phyloP scores from a whole-genome alignment of 2,888 invertebrate species.

The Clanis bilineata region DNA sequence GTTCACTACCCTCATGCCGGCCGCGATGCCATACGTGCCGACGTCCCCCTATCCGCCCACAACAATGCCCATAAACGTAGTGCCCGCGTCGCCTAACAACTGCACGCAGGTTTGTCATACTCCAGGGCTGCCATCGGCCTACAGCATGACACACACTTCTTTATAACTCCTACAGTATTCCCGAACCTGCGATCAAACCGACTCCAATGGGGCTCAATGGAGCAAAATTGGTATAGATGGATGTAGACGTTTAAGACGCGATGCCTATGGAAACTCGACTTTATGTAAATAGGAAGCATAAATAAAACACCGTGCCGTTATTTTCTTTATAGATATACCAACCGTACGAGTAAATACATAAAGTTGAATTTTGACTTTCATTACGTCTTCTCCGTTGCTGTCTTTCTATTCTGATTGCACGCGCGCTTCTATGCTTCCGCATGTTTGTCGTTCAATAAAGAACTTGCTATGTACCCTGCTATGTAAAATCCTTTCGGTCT shows the following conservation, averaged over 20 bases:
- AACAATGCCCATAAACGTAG: constrained; percentile 46
- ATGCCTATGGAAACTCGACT: neutral
- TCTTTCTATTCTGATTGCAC: neutral
- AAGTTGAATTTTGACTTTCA: neutral
- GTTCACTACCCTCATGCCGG: constrained; percentile 60
- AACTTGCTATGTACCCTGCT: constrained; percentile 3
- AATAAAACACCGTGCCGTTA: no score
- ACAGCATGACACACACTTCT: neutral
- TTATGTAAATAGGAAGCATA: neutral
- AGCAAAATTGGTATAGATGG: neutral
- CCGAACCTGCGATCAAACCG: neutral
- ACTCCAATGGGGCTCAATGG: neutral
- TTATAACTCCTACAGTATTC: neutral
- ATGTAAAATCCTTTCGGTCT: neutral
- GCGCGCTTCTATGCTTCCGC: constrained; percentile 15
- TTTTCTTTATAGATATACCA: neutral
- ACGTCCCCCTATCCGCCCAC: constrained; percentile 40
- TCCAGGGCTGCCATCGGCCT: constrained; percentile 31
- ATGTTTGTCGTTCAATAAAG: constrained; percentile 13
- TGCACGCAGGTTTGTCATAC: constrained; percentile 51
- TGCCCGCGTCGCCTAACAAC: constrained; percentile 43
- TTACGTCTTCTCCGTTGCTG: neutral
- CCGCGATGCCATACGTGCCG: constrained; percentile 47
- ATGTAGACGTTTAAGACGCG: neutral
- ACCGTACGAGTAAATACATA: neutral